phyloP scores from a whole-genome alignment of 2,113 vertebrate genomes.

The Penelope pileata region DNA sequence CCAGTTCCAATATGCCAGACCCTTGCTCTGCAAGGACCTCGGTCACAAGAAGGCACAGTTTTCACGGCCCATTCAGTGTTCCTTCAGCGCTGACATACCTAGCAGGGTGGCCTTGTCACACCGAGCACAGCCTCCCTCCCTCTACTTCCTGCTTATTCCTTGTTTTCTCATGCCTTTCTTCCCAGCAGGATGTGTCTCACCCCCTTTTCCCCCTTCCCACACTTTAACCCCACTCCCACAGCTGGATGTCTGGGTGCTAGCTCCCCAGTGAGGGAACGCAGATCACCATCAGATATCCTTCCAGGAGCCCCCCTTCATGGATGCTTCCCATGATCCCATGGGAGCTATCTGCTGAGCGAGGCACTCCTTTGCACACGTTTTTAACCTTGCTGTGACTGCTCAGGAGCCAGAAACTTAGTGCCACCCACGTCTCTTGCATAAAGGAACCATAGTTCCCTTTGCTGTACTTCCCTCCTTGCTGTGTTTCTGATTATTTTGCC shows the following conservation, averaged over 20 bases:
- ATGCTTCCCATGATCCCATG: background rate
- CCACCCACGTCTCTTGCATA: background rate
- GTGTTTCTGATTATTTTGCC: conserved; percentile 62
- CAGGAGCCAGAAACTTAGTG: background rate
- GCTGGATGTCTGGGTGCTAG: rapidly evolving
- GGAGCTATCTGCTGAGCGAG: background rate
- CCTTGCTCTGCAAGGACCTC: background rate
- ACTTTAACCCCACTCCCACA: background rate
- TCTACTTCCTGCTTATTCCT: background rate
- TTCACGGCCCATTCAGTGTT: background rate
- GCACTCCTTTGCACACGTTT: background rate
- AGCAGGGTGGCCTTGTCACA: background rate
- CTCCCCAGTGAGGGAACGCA: background rate
- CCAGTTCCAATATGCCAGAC: background rate
- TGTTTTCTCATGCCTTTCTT: background rate
- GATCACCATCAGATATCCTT: background rate
- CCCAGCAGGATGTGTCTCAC: background rate
- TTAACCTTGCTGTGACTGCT: background rate
- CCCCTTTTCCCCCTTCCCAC: background rate
- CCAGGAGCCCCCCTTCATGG: background rate
- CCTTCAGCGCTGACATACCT: background rate
- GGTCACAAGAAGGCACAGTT: background rate
- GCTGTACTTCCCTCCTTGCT: conserved; percentile 1
- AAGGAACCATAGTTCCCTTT: background rate
- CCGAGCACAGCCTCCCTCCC: background rate